Conservation (phyloP, 2,113 vertebrate genomes). For the Emydura subglobosa region DNA sequence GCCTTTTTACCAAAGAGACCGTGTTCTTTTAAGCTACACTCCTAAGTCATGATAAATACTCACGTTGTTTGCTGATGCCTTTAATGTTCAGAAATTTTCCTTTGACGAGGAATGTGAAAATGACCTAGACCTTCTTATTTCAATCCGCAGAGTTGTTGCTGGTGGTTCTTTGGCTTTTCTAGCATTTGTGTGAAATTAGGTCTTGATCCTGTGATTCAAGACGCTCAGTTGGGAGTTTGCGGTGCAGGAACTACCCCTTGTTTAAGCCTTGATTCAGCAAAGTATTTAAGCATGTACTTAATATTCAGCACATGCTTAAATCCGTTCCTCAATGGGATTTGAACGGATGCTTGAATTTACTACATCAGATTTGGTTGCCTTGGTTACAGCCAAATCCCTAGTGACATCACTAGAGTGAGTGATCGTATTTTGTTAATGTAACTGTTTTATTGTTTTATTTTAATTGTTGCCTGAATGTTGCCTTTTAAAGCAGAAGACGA, state of each 20-base stretch:
- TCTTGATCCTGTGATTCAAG: slow-evolving; percentile 1
- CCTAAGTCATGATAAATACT: slow-evolving; percentile 66
- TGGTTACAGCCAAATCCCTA: slow-evolving; percentile 56
- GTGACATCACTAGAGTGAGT: slow-evolving; percentile 43
- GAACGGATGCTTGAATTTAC: slow-evolving; percentile 47
- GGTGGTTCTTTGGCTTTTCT: slow-evolving; percentile 32
- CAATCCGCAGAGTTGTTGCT: slow-evolving; percentile 10
- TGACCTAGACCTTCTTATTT: slow-evolving; percentile 29
- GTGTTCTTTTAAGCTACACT: slow-evolving; percentile 62
- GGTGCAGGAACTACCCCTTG: slow-evolving; percentile 2
- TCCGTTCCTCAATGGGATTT: neutral
- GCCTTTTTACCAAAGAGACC: slow-evolving; percentile 76
- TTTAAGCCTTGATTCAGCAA: slow-evolving; percentile 18
- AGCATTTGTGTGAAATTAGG: slow-evolving; percentile 22
- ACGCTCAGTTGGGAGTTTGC: neutral
- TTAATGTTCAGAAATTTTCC: slow-evolving; percentile 62
- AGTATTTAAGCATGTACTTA: slow-evolving; percentile 12
- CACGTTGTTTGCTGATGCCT: slow-evolving; percentile 41
- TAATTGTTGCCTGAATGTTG: slow-evolving; percentile 1
- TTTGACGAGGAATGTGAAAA: slow-evolving; percentile 63
- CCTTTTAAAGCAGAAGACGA: slow-evolving; percentile 33
- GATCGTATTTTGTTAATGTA: slow-evolving; percentile 29
- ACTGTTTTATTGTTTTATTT: slow-evolving; percentile 31
- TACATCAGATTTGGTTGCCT: slow-evolving; percentile 54
- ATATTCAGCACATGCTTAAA: slow-evolving; percentile 52